A percentile compares a stretch with the other conserved stretches of the same genome.
Conservation (phyloP, 1,140 invertebrate genomes). For the Diabrotica virgifera region DNA sequence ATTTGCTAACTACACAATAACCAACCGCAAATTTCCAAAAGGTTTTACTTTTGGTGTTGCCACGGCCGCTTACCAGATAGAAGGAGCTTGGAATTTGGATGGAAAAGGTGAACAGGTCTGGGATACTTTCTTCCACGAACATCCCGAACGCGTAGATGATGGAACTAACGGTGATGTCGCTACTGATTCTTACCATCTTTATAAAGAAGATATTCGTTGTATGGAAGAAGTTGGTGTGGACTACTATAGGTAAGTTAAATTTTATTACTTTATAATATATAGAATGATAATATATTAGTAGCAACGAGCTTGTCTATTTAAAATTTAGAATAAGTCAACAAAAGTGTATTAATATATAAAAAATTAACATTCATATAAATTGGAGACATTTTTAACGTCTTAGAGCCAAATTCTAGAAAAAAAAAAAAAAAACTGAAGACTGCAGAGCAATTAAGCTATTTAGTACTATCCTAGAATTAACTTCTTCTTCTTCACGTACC, state of each 20-base stretch:
- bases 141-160: conserved; percentile 13
- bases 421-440: no score
- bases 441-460: no score
- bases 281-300: no score
- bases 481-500: no score
- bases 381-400: no score
- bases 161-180: conserved; percentile 24
- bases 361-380: no score
- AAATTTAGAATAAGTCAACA: no score
- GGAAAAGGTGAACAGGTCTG: conserved; percentile 15
- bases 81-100: conserved; percentile 9
- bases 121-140: conserved; percentile 10
- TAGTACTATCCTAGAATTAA: no score
- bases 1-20: conserved; percentile 11
- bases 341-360: no score
- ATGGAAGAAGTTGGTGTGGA: conserved; percentile 21
- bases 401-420: no score
- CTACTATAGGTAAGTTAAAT: conserved; percentile 14
- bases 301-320: no score
- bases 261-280: no score
- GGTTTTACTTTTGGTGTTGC: conserved; percentile 9
- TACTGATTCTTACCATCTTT: conserved; percentile 25
- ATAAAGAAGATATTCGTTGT: conserved; percentile 21
- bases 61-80: conserved; percentile 12
- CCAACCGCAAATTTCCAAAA: background rate